Evolutionary conservation across 1,140 invertebrate species (phyloP).

Genomic region (Sarcophaga bullata): DNA sequence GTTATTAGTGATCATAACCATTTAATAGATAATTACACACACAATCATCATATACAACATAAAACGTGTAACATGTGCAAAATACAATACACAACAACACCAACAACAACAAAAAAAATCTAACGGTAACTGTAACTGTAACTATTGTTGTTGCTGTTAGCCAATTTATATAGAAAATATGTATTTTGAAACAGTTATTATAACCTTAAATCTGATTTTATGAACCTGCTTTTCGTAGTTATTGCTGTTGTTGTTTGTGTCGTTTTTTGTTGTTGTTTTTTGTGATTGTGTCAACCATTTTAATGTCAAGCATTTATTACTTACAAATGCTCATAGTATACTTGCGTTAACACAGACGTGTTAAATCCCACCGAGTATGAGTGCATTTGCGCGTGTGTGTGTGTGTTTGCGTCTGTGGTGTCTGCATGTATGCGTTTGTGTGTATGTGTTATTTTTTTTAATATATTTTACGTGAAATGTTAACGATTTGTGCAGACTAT

Average conservation of each 20-base stretch:
- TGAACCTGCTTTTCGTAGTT: not conserved
- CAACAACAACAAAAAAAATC: too few species aligned
- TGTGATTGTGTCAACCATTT: not conserved
- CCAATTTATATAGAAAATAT: too few species aligned
- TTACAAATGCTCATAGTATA: too few species aligned
- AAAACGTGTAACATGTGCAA: too few species aligned
- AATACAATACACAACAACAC: too few species aligned
- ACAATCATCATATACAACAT: too few species aligned
- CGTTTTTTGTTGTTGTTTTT: too few species aligned
- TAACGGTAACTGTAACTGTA: too few species aligned
- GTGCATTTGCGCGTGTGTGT: not conserved
- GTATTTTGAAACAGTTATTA: not conserved
- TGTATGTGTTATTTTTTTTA: not conserved
- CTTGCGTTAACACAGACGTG: too few species aligned
- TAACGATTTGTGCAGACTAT: constrained; percentile 19
- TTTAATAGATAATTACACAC: not conserved
- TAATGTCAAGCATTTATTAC: not conserved
- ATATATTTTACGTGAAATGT: constrained; percentile 18
- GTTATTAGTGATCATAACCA: constrained; percentile 5
- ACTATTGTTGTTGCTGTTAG: too few species aligned
- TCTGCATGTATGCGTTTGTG: not conserved
- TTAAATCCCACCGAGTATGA: too few species aligned
- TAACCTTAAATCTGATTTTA: constrained; percentile 16
- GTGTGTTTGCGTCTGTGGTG: not conserved
- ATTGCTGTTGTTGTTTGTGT: too few species aligned